Percentiles rank a stretch among this genome's conserved stretches.
phyloP scores from a whole-genome alignment of 2,888 invertebrate species.

The Sarcophaga caerulescens region DNA sequence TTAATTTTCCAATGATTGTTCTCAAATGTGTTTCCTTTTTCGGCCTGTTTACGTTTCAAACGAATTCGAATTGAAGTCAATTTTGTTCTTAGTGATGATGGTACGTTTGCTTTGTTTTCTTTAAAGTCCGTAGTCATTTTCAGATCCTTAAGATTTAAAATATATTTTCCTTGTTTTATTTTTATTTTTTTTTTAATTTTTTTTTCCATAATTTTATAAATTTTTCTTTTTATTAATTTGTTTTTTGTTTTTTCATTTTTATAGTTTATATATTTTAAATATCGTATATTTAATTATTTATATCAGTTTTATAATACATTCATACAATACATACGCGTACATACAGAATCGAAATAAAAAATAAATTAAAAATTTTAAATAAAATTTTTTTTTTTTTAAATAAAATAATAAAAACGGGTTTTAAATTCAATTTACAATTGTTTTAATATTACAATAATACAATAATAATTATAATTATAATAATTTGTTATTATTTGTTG shows the following conservation, averaged over 20 bases:
- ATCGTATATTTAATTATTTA: not conserved
- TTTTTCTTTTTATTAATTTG: not conserved
- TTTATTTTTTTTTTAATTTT: not conserved
- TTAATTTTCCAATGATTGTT: too few species aligned
- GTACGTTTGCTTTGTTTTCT: not conserved
- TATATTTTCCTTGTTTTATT: not conserved
- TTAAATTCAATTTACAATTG: conserved; percentile 68
- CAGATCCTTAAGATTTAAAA: not conserved
- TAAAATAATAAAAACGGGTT: conserved; percentile 59
- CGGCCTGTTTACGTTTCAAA: not conserved
- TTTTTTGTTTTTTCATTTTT: not conserved
- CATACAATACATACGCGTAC: not conserved
- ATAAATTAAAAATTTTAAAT: too few species aligned
- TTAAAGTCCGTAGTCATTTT: not conserved
- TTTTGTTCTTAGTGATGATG: not conserved
- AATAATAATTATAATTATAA: not conserved
- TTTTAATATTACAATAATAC: conserved; percentile 29
- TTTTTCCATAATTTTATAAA: not conserved
- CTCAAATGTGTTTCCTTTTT: not conserved
- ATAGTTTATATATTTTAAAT: not conserved
- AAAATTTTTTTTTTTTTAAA: conserved; percentile 31
- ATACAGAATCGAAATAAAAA: not conserved
- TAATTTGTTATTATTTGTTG: conserved; percentile 39
- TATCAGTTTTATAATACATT: not conserved
- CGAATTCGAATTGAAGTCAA: not conserved